Evolutionary conservation across 2,797 vertebrate genomes (phyloP).

Genomic region (Coranthus polyacanthus): DNA sequence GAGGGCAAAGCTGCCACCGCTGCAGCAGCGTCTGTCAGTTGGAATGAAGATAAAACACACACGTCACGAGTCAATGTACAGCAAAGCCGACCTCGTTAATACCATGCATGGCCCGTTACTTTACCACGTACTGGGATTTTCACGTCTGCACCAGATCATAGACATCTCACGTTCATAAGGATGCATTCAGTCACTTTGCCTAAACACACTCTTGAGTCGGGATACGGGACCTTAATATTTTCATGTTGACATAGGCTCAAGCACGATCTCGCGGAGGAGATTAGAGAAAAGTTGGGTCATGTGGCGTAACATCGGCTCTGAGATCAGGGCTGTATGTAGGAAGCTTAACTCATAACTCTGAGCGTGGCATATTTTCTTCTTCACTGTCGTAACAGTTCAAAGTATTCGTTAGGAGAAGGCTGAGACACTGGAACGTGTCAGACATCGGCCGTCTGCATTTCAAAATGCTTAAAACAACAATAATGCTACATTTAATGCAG

Average conservation of each 20-base stretch:
- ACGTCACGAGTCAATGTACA: too few relatives aligned
- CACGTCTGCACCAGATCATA: neutral
- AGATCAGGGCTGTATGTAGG: slow-evolving; percentile 15
- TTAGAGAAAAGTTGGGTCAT: slow-evolving; percentile 26
- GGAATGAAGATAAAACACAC: neutral
- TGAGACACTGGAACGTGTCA: too few relatives aligned
- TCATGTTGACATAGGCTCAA: neutral
- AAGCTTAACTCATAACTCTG: slow-evolving; percentile 14
- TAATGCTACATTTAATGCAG: too few relatives aligned
- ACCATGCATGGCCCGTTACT: too few relatives aligned
- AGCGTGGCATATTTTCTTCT: too few relatives aligned
- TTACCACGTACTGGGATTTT: too few relatives aligned
- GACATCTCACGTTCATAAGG: neutral
- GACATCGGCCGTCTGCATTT: too few relatives aligned
- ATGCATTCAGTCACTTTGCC: neutral
- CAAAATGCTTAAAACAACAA: too few relatives aligned
- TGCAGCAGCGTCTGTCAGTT: slow-evolving; percentile 15
- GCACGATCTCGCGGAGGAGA: slow-evolving; percentile 18
- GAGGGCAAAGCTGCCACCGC: slow-evolving; percentile 11
- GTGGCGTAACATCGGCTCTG: slow-evolving; percentile 14
- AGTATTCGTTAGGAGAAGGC: too few relatives aligned
- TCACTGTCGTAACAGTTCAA: too few relatives aligned
- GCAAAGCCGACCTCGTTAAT: too few relatives aligned
- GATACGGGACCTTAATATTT: neutral
- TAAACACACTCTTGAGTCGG: too few relatives aligned